phyloP scores from a whole-genome alignment of 2,888 invertebrate genomes.

The Spodoptera exigua region DNA sequence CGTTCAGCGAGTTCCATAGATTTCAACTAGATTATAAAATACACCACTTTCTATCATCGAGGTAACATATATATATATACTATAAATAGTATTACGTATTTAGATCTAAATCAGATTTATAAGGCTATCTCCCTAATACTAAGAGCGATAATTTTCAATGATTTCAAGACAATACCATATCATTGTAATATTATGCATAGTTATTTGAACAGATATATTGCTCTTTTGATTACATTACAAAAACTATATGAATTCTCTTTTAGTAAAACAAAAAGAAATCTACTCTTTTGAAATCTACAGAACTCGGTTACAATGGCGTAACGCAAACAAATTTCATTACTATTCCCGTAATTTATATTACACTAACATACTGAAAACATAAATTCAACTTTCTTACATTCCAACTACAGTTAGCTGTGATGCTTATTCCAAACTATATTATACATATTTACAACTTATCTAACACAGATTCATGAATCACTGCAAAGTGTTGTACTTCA shows the following conservation, averaged over 20 bases:
- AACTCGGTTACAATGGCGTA: conserved; percentile 25
- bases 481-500: conserved; percentile 60
- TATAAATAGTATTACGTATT: conserved; percentile 34
- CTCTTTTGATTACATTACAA: conserved; percentile 7
- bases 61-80: conserved; percentile 3
- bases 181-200: conserved; percentile 1
- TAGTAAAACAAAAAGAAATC: conserved; percentile 8
- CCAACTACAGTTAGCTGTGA: conserved; percentile 65
- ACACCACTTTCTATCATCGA: too few relatives aligned
- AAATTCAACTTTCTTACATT: conserved; percentile 49
- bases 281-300: conserved; percentile 34
- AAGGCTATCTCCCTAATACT: conserved; percentile 1
- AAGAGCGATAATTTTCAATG: conserved; percentile 3
- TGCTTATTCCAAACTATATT: conserved; percentile 65
- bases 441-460: conserved; percentile 70
- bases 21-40: conserved; percentile 23
- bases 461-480: conserved; percentile 68
- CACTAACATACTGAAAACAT: conserved; percentile 48
- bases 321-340: conserved; percentile 35
- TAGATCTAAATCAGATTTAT: conserved; percentile 14
- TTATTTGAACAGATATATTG: conserved; percentile 3
- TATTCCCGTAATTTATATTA: conserved; percentile 39
- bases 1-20: conserved; percentile 39
- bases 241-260: conserved; percentile 16
- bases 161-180: background rate